Evolutionary conservation across 1,140 invertebrate genomes (phyloP), one percentile per base, ranked within the genome.

Genomic region (Drosophila bipectinata): DNA sequence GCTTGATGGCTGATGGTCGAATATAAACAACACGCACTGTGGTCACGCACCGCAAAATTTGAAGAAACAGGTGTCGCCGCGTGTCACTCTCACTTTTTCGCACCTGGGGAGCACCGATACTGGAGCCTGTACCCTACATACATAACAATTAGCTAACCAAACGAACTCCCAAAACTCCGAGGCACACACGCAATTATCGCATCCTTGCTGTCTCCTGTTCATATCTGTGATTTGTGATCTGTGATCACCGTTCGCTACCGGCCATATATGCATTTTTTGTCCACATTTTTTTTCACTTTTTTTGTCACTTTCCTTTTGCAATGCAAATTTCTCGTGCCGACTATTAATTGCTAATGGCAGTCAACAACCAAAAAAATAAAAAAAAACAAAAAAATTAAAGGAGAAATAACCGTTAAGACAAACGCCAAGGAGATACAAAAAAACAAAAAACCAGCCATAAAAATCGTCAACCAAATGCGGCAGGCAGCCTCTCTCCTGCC

Each of bases 261-360:
- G 45, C 59, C 34, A 44, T 57, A 45, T 62, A 32, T 57, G 32
- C 34, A 48, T 57, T 14, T 59, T 54, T 47, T 58, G 28, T 30
- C 52, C 37, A n/a, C 14, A n/a, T n/a, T 6, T 55, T 47, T 48
- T 37, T 45, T 52, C 60, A 34, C 49, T 39, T 67, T 61, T 61
- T 85, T 85, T 85, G 83, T 87, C 82, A 87, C 82, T 88, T 87
- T 87, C 82, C 82, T 87, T 87, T 87, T 76, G 79, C 60, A 72
- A 87, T 87, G 82, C 82, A 87, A 87, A 87, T 87, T 87, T 87
- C 83, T 88, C 79, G 82, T 80, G 62, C 74, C 82, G 83, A 76
- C 82, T 87, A 87, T 87, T 87, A 87, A 87, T 87, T 87, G 82
- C 66, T 88, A 87, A 87, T 88, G 82, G 78, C 75, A 87, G 73